Conservation (phyloP, 2,888 invertebrate genomes). For the Stenoptilia bipunctidactyla region DNA sequence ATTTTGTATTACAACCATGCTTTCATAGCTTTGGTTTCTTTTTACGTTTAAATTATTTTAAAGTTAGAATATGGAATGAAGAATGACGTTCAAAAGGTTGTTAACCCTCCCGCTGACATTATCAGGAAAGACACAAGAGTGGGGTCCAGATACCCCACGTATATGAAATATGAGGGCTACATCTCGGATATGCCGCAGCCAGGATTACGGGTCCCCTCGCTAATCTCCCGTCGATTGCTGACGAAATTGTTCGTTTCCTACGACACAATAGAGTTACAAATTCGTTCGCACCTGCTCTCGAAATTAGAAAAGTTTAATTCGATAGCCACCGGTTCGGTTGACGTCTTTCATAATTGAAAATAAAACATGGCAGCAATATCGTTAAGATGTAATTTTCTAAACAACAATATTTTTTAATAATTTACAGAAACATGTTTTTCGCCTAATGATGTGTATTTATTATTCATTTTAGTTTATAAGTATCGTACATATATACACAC, state of each 20-base stretch:
- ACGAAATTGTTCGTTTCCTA: slow-evolving; percentile 38
- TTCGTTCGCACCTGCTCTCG: slow-evolving; percentile 33
- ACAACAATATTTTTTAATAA: too few relatives aligned
- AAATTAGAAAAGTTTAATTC: slow-evolving; percentile 38
- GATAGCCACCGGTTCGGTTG: slow-evolving; percentile 20
- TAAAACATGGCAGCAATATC: too few relatives aligned
- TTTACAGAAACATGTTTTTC: too few relatives aligned
- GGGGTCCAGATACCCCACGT: slow-evolving; percentile 19
- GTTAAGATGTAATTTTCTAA: too few relatives aligned
- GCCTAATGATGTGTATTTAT: too few relatives aligned
- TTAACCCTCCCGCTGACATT: background rate
- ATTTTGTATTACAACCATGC: too few relatives aligned
- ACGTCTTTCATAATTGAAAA: slow-evolving; percentile 13
- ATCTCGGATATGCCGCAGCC: slow-evolving; percentile 31
- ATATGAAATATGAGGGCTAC: slow-evolving; percentile 53
- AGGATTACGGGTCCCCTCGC: slow-evolving; percentile 36
- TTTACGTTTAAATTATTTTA: too few relatives aligned
- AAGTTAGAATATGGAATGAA: too few relatives aligned
- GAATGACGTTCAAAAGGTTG: background rate
- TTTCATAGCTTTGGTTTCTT: too few relatives aligned
- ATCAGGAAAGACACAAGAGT: slow-evolving; percentile 18
- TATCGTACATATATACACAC: too few relatives aligned
- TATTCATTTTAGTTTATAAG: too few relatives aligned
- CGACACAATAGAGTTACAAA: slow-evolving; percentile 33
- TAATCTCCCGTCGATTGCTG: slow-evolving; percentile 43